These are phyloP conservation scores for Taenaris catops DNA, from an alignment of 2,888 invertebrate species.

Conservation along the genomic window DNA sequence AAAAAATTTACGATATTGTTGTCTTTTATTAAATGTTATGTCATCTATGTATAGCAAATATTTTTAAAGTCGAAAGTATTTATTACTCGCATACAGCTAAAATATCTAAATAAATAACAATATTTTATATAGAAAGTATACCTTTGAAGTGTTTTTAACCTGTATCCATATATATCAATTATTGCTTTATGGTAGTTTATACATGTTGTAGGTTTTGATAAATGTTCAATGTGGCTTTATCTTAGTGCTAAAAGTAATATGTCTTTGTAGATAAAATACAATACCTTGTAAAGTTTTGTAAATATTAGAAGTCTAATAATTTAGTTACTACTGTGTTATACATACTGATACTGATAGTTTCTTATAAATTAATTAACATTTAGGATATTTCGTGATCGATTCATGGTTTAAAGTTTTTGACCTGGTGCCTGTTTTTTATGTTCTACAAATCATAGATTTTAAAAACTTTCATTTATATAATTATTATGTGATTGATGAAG, in stretches of 20 bases:
- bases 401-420: constrained; percentile 17
- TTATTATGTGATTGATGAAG: too few relatives aligned
- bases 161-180: constrained; percentile 12
- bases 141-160: constrained; percentile 18
- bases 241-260: constrained; percentile 48
- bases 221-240: constrained; percentile 58
- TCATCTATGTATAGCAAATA: constrained; percentile 27
- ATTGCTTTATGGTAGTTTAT: constrained; percentile 16
- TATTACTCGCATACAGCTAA: constrained; percentile 19
- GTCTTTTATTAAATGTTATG: constrained; percentile 32
- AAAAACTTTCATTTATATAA: too few relatives aligned
- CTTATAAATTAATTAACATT: constrained; percentile 35
- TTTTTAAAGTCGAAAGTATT: constrained; percentile 19
- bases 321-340: constrained; percentile 41
- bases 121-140: constrained; percentile 23
- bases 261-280: constrained; percentile 63
- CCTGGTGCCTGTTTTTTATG: constrained; percentile 24
- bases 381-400: constrained; percentile 19
- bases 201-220: constrained; percentile 22
- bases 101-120: constrained; percentile 17
- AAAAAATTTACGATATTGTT: constrained; percentile 41
- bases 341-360: constrained; percentile 41
- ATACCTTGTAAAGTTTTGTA: constrained; percentile 51
- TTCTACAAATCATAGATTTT: too few relatives aligned
- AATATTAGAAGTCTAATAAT: constrained; percentile 40